Percentiles rank a stretch among this genome's conserved stretches.
Evolutionary conservation across 2,113 vertebrate genomes (phyloP).

Genomic region (Nipponia nippon): DNA sequence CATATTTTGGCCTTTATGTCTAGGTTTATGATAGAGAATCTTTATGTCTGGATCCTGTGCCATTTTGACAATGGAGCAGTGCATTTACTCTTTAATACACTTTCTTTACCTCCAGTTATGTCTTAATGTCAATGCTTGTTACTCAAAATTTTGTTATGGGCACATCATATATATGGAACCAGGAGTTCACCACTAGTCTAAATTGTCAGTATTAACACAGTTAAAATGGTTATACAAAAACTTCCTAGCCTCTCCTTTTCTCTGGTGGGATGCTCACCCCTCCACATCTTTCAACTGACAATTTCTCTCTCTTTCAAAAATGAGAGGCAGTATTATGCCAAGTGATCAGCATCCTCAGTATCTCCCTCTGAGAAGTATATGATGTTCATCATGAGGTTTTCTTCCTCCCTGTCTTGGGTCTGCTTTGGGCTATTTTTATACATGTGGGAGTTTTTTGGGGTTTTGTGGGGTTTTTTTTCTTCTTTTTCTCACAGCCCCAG

Average conservation of each 20-base stretch:
- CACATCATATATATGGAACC: not conserved
- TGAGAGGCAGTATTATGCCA: not conserved
- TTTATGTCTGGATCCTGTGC: not conserved
- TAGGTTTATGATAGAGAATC: not conserved
- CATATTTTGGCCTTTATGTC: not conserved
- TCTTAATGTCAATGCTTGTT: not conserved
- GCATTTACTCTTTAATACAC: not conserved
- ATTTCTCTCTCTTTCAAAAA: not conserved
- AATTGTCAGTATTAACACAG: not conserved
- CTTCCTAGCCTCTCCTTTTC: not conserved
- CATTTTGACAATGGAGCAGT: not conserved
- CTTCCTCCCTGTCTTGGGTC: not conserved
- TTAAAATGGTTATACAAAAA: not conserved
- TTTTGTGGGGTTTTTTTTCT: accelerated
- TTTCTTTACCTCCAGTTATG: not conserved
- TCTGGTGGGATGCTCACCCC: not conserved
- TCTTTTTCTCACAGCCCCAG: not conserved
- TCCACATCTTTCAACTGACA: not conserved
- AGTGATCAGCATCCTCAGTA: not conserved
- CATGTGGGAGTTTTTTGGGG: accelerated
- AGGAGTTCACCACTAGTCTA: not conserved
- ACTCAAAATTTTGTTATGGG: not conserved
- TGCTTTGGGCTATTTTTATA: not conserved
- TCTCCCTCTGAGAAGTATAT: not conserved
- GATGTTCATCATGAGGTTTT: not conserved